These are phyloP conservation scores for Tamias sibiricus DNA, from an alignment of 2,113 vertebrate genomes.

Conservation along the genomic window DNA sequence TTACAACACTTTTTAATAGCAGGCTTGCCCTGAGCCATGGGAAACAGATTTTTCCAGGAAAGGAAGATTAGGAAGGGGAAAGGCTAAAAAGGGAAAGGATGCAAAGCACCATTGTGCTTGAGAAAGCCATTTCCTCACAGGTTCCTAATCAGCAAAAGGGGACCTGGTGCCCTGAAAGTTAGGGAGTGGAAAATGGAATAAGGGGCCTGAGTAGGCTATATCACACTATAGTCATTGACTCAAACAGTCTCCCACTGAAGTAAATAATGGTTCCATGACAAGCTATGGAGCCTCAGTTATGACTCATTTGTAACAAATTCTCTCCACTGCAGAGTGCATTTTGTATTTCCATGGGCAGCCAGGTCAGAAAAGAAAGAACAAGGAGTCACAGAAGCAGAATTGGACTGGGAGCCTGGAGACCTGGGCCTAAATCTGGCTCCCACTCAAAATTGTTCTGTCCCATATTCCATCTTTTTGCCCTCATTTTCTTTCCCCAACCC, in stretches of 20 bases:
- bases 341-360: neutral
- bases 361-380: constrained; percentile 47
- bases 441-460: neutral
- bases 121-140: constrained; percentile 25
- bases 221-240: neutral
- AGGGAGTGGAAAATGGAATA: neutral
- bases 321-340: neutral
- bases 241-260: neutral
- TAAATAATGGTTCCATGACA: neutral
- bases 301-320: constrained; percentile 50
- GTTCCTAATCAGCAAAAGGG: neutral
- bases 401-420: neutral
- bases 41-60: constrained; percentile 34
- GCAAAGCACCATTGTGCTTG: neutral
- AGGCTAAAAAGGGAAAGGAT: neutral
- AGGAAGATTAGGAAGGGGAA: constrained; percentile 28
- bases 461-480: neutral
- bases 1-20: neutral
- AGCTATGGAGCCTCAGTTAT: neutral
- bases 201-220: neutral
- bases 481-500: neutral
- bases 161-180: neutral
- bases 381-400: neutral
- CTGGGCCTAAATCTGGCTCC: neutral
- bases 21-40: neutral